Conservation (phyloP, 2,797 vertebrate genomes). For the Malurus leucopterus region DNA sequence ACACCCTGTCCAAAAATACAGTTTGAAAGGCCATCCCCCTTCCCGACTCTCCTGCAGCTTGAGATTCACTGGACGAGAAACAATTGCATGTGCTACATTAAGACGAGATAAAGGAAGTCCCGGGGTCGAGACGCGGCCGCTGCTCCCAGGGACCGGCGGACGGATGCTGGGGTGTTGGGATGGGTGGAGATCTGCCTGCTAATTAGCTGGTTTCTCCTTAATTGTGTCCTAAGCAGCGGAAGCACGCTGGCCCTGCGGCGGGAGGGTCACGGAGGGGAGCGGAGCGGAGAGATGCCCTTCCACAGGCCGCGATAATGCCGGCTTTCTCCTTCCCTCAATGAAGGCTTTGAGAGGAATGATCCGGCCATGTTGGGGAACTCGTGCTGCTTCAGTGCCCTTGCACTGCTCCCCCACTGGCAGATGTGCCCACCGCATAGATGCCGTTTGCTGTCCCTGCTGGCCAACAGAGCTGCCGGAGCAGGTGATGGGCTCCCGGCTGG, state of each 20-base stretch:
- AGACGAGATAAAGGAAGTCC: neutral
- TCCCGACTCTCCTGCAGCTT: neutral
- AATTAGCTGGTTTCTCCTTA: neutral
- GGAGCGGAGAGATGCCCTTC: neutral
- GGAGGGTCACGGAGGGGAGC: neutral
- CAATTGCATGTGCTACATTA: neutral
- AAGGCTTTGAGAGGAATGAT: neutral
- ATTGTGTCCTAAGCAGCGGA: neutral
- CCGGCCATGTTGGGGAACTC: rapidly evolving
- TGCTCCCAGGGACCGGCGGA: rapidly evolving
- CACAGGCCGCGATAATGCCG: neutral
- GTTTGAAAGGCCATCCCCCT: neutral
- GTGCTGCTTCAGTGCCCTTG: neutral
- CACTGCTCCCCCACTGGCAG: neutral
- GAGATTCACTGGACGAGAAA: neutral
- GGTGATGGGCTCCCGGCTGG: neutral
- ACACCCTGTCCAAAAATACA: neutral
- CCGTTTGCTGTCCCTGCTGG: neutral
- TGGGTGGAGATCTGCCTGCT: neutral
- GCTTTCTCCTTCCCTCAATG: slow-evolving; percentile 14
- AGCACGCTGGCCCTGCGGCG: rapidly evolving
- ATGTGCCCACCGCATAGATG: rapidly evolving
- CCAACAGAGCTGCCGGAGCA: rapidly evolving
- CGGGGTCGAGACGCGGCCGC: neutral
- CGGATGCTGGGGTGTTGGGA: neutral